Evolutionary conservation across 2,888 invertebrate species (phyloP).

Genomic region (Catocala fraxini): DNA sequence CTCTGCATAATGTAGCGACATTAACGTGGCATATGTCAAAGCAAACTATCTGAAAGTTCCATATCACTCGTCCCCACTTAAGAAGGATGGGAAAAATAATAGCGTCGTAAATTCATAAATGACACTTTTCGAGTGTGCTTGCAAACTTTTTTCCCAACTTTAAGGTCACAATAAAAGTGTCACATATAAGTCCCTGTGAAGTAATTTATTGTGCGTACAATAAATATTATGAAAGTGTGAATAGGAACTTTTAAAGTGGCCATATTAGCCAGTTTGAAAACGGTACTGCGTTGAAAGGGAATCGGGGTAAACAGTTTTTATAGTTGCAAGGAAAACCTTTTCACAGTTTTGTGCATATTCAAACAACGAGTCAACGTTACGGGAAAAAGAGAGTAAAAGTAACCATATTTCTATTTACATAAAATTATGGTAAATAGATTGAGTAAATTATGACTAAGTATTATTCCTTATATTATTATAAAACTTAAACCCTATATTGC

Average conservation of each 20-base stretch:
- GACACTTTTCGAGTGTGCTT: constrained; percentile 66
- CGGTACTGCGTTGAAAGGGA: neutral
- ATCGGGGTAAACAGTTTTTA: neutral
- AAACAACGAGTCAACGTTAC: too few relatives aligned
- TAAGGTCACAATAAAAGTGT: constrained; percentile 77
- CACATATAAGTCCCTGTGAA: constrained; percentile 62
- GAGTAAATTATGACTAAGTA: too few relatives aligned
- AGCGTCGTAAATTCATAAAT: constrained; percentile 75
- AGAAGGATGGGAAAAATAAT: constrained; percentile 62
- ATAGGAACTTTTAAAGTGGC: constrained; percentile 40
- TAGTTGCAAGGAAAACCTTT: neutral
- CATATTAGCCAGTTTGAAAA: constrained; percentile 25
- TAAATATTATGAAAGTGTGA: constrained; percentile 54
- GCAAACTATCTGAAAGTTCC: constrained; percentile 51
- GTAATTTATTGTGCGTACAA: constrained; percentile 67
- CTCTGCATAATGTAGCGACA: constrained; percentile 35
- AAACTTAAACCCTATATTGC: too few relatives aligned
- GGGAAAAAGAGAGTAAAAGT: too few relatives aligned
- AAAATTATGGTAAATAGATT: too few relatives aligned
- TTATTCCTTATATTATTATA: too few relatives aligned
- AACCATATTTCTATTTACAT: too few relatives aligned
- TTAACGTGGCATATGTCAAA: constrained; percentile 48
- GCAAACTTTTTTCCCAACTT: constrained; percentile 67
- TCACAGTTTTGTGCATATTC: too few relatives aligned
- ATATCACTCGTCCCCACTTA: constrained; percentile 55